Evolutionary conservation across 2,113 vertebrate genomes (phyloP), one percentile per base, ranked within the genome.

Genomic region (Aphyosemion australe): DNA sequence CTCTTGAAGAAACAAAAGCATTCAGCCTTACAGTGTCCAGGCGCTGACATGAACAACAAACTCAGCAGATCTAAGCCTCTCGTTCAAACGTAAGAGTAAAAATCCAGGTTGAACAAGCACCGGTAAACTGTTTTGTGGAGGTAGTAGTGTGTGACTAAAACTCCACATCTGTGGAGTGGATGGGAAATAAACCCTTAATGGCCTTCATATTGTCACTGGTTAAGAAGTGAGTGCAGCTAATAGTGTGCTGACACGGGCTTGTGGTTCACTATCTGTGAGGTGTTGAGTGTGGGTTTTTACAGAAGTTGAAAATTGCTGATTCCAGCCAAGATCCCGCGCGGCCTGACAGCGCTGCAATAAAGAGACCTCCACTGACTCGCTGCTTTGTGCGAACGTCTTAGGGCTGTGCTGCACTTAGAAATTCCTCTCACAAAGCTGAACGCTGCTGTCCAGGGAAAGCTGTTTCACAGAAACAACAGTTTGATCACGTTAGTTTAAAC

Each of bases 301-400:
- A 61, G 47, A 42, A 43, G 68, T 71, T 70, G 61, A 71, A 84
- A 84, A 84, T 19, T 82, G 83, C 84, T 88, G 79, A 89, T 80
- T 79, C 64, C 41, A 42, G 64, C 50, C 46, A 20, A 58, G 50
- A 77, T 41, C 52, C 12, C 4, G 57, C 15, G 42, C 14, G 53
- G 46, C 71, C 57, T 67, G 73, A 83, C 79, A 88, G 72, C 53
- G 20, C 42, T 63, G 75, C 74, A 72, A 74, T 79, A 84, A 76
- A 83, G 69, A 62, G 50, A 31, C 50, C 51, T 63, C 14, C 7
- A 60, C 73, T 84, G 78, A 88, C 58, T 88, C 79, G 58, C 67
- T 61, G 59, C 49, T 80, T 76, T 69, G 69, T 82, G 59, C 70
- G 59, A 46, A 56, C 55, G 45, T 77, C 65, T 63, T 61, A 57